Percentiles rank a stretch among this genome's conserved stretches.
Conservation (phyloP, 2,888 invertebrate species). For the Dendrolimus pini region DNA sequence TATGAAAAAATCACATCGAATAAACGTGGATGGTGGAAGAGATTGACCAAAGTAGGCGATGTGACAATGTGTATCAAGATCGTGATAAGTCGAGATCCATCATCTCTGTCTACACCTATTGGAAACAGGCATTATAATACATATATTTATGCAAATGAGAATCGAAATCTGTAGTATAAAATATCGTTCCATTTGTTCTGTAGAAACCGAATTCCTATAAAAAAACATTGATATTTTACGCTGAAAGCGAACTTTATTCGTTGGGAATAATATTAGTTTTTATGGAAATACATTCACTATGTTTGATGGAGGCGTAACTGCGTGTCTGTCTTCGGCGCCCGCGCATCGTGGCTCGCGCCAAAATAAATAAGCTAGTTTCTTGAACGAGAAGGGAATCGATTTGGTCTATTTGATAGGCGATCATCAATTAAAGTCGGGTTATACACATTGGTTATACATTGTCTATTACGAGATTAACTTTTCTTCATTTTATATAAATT, state of each 20-base stretch:
- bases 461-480: no score
- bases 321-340: constrained; percentile 60
- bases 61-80: no score
- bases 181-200: not conserved
- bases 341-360: constrained; percentile 59
- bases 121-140: not conserved
- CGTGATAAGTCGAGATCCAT: no score
- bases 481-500: no score
- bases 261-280: constrained; percentile 15
- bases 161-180: not conserved
- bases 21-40: no score
- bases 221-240: not conserved
- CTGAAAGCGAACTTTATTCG: not conserved
- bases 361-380: constrained; percentile 62
- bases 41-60: no score
- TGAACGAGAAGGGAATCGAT: constrained; percentile 24
- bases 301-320: constrained; percentile 52
- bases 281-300: constrained; percentile 43
- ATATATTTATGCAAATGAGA: not conserved
- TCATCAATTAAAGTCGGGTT: not conserved
- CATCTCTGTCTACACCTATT: no score
- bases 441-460: not conserved
- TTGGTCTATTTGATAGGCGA: constrained; percentile 11
- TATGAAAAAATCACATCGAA: no score
- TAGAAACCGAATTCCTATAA: not conserved